Evolutionary conservation across 2,797 vertebrate genomes (phyloP), one percentile per base, ranked within the genome.

Genomic region (Gouania willdenowi): DNA sequence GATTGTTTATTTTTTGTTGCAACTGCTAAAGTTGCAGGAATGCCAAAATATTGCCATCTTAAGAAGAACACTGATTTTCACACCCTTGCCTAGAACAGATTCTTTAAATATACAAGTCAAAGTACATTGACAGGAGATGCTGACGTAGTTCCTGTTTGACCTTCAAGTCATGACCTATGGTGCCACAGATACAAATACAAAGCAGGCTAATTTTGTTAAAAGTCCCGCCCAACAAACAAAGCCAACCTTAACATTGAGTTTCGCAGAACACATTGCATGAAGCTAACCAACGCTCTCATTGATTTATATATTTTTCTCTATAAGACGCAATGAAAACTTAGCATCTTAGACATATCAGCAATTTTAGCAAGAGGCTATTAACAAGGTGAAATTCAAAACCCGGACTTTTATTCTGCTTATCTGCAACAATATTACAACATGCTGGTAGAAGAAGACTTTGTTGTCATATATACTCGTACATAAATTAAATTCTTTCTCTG

Each of bases 191-290:
- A 33, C 1, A 15, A 50, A 53, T 11, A 4, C 18, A 41, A 40
- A 44, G 26, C 27, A 32, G 41, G 19, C n/a, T n/a, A n/a, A 11
- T 16, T 40, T 34, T 10, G 31, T 23, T 16, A n/a, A 57, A 40
- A 26, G 40, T 16, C 14, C n/a, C 3, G 46, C 27, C 16, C 37
- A n/a, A n/a, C n/a, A n/a, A 52, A 35, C 33, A 38, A 57, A 68
- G 66, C 41, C 53, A 36, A 21, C 37, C 27, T 35, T 28, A 37
- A 40, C 40, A 44, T 42, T 26, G 31, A 40, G 38, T 17, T 38
- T 39, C 46, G 34, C 49, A 29, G 45, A 62, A 26, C 29, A 62
- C 37, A 35, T n/a, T n/a, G n/a, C n/a, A n/a, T n/a, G n/a, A n/a
- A n/a, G n/a, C n/a, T n/a, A n/a, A n/a, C n/a, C n/a, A n/a, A n/a